Conservation (phyloP, 1,140 invertebrate species). For the Drosophila pallidifrons region DNA sequence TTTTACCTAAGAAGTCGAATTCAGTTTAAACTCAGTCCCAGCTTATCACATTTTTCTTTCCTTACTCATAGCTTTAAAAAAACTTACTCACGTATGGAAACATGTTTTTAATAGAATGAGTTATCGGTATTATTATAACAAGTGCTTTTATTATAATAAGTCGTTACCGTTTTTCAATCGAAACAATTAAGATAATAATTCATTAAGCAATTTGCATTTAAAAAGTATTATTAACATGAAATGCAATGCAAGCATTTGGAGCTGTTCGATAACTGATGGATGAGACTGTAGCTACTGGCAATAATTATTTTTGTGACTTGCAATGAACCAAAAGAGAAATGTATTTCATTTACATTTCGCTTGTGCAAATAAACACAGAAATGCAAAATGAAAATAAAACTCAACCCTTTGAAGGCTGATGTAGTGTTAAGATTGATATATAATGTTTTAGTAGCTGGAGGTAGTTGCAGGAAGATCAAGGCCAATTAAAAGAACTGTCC, state of each 20-base stretch:
- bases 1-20: no score
- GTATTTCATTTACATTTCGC: conserved; percentile 30
- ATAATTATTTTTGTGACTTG: conserved; percentile 22
- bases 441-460: background rate
- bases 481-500: conserved; percentile 26
- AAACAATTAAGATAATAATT: background rate
- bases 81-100: background rate
- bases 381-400: conserved; percentile 19
- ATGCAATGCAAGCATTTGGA: background rate
- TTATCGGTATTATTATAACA: background rate
- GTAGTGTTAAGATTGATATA: background rate
- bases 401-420: background rate
- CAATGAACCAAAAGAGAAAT: conserved; percentile 22
- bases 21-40: no score
- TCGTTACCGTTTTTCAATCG: background rate
- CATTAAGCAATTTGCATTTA: conserved; percentile 2
- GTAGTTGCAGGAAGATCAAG: conserved; percentile 8
- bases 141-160: no score
- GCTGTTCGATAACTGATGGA: conserved; percentile 3
- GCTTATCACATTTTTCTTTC: no score
- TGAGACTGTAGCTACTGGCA: conserved; percentile 15
- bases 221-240: background rate
- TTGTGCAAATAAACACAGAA: conserved; percentile 43
- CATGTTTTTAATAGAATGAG: background rate
- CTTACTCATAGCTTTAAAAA: no score